Evolutionary conservation across 2,888 invertebrate genomes (phyloP), one percentile per base, ranked within the genome.

Genomic region (Nomada fucata): DNA sequence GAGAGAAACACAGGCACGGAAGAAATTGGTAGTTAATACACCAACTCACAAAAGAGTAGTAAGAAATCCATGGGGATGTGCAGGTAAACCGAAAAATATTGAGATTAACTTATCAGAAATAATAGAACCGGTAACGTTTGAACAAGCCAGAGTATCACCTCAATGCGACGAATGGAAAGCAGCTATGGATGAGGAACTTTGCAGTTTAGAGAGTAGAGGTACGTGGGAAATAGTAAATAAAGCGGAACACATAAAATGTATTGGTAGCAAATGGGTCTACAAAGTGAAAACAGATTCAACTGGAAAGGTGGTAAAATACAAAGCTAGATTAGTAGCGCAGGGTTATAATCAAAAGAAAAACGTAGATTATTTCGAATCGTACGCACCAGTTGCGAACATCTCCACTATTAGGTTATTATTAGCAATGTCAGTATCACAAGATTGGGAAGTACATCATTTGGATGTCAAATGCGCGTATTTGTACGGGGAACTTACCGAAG

Each of bases 271-370:
- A 60, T 82, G 61, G 78, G 53, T 74, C 0, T 78, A 74, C 5
- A 82, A 79, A 23, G 71, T 71, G 1, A 81, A 81, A n/a, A 77
- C 73, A n/a, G 73, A 81, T 59, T 10, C 76, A 0, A 59, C 42
- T 2, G 77, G 77, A 0, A 77, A 74, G 13, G 60, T 82, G 26
- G 18, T 50, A 9, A 70, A 50, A 23, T 74, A 74, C 13, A 82
- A 68, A 20, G 76, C 76, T n/a, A 64, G 77, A 23, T 1, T 77
- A 11, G 73, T 77, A 11, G 81, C 73, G 0, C 68, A 75, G 10
- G 63, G 80, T 0, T 80, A n/a, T 44, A n/a, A 2, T 0, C 59
- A 77, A 44, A 76, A 44, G 20, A 71, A 63, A 13, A 47, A n/a
- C n/a, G n/a, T n/a, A n/a, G n/a, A n/a, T n/a, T n/a, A n/a, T n/a